Conservation (phyloP, 2,888 invertebrate genomes). For the Lepidocyrtinus sp. region DNA sequence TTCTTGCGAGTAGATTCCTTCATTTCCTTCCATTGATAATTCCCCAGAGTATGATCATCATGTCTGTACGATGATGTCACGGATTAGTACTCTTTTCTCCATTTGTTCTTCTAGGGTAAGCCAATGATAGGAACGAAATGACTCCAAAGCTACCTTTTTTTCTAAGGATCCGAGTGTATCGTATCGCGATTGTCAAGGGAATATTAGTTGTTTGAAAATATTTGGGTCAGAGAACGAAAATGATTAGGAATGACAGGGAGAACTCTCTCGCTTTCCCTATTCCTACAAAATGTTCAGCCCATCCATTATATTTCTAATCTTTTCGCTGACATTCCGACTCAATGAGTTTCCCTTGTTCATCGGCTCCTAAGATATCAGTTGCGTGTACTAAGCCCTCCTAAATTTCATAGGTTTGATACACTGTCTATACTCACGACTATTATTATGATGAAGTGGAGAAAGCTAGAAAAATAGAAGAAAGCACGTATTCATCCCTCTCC, state of each 20-base stretch:
- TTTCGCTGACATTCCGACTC: conserved; percentile 51
- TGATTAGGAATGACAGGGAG: conserved; percentile 49
- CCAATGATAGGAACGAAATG: conserved; percentile 29
- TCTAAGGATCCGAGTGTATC: conserved; percentile 7
- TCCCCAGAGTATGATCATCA: conserved; percentile 25
- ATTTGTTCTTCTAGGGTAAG: conserved; percentile 5
- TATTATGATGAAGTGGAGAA: background rate
- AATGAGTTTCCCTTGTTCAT: conserved; percentile 32
- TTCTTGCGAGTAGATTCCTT: no score
- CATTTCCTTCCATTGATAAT: no score
- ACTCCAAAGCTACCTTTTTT: background rate
- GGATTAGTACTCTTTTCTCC: no score
- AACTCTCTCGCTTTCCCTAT: no score
- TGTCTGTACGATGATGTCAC: conserved; percentile 25
- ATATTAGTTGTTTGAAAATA: conserved; percentile 33
- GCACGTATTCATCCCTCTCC: conserved; percentile 22
- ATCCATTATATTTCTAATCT: conserved; percentile 54
- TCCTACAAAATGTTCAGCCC: conserved; percentile 41
- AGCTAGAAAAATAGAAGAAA: conserved; percentile 16
- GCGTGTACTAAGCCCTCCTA: conserved; percentile 5
- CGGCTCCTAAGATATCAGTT: conserved; percentile 40
- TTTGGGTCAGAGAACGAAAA: conserved; percentile 48
- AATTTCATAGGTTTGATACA: no score
- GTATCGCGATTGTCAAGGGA: no score
- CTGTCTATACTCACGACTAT: no score